A percentile compares a stretch with the other conserved stretches of the same genome.
These are phyloP conservation scores for Scytalopus superciliaris DNA, from an alignment of 2,113 vertebrate species.

Conservation along the genomic window DNA sequence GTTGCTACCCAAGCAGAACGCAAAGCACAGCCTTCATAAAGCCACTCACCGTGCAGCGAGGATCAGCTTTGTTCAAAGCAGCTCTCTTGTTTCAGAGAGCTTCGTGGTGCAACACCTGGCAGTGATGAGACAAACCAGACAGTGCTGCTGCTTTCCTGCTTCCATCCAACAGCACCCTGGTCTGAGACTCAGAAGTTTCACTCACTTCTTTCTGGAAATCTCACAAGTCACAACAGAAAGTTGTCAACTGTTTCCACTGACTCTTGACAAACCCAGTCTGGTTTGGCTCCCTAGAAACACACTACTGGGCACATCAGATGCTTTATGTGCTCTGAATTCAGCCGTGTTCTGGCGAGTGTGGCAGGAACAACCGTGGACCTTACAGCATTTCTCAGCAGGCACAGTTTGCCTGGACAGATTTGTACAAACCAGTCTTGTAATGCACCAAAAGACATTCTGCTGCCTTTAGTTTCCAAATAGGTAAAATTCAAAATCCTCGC, in stretches of 20 bases:
- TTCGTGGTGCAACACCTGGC: accelerated
- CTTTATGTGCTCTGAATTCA: not conserved
- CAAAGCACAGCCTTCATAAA: not conserved
- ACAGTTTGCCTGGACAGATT: not conserved
- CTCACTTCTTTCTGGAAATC: not conserved
- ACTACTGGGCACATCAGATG: accelerated
- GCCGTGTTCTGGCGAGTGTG: accelerated
- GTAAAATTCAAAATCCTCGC: not conserved
- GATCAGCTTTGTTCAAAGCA: not conserved
- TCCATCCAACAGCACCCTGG: accelerated
- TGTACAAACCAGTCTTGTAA: not conserved
- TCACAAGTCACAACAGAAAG: accelerated
- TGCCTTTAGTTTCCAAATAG: accelerated
- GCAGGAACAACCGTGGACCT: accelerated
- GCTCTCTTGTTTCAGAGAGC: not conserved
- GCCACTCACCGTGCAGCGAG: accelerated
- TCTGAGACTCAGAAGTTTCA: not conserved
- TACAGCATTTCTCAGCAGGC: accelerated
- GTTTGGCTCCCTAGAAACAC: not conserved
- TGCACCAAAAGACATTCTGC: not conserved
- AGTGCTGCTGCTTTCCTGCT: not conserved
- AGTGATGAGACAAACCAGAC: not conserved
- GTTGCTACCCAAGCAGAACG: not conserved
- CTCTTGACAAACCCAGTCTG: not conserved
- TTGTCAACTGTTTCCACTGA: accelerated